Percentiles rank a stretch among this genome's conserved stretches.
Conservation (phyloP, 2,113 vertebrate genomes). For the Irena cyanogastra region DNA sequence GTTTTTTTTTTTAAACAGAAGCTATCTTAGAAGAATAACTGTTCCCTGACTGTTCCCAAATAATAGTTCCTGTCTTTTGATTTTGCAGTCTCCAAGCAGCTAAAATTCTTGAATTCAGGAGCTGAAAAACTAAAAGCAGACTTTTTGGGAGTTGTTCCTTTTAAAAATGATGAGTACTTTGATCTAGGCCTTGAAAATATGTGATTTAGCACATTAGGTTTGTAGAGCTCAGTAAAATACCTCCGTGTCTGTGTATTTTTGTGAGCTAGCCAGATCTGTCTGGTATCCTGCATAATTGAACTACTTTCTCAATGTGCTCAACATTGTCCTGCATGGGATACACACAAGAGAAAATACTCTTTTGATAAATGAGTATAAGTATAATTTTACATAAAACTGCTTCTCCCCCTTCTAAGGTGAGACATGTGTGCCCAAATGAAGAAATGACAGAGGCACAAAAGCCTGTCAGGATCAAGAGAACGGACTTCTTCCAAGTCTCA, state of each 20-base stretch:
- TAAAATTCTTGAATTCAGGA: neutral
- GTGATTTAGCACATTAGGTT: neutral
- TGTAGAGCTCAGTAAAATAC: neutral
- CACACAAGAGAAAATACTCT: neutral
- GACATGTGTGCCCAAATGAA: neutral
- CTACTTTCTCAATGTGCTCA: neutral
- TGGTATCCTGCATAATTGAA: neutral
- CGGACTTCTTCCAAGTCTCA: conserved; percentile 56
- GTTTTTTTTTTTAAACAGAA: neutral
- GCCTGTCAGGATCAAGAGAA: conserved; percentile 42
- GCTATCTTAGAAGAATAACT: neutral
- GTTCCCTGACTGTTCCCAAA: too few species aligned
- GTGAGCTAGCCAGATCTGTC: neutral
- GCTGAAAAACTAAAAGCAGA: neutral
- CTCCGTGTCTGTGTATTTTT: neutral
- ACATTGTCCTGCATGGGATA: neutral
- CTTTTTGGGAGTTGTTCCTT: neutral
- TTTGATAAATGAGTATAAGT: neutral
- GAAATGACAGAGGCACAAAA: neutral
- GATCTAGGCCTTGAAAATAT: neutral
- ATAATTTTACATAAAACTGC: neutral
- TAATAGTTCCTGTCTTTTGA: neutral
- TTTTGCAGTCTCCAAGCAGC: neutral
- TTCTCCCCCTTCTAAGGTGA: neutral
- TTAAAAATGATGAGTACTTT: neutral